Evolutionary conservation across 2,113 vertebrate species (phyloP).

Genomic region (Esox niger): DNA sequence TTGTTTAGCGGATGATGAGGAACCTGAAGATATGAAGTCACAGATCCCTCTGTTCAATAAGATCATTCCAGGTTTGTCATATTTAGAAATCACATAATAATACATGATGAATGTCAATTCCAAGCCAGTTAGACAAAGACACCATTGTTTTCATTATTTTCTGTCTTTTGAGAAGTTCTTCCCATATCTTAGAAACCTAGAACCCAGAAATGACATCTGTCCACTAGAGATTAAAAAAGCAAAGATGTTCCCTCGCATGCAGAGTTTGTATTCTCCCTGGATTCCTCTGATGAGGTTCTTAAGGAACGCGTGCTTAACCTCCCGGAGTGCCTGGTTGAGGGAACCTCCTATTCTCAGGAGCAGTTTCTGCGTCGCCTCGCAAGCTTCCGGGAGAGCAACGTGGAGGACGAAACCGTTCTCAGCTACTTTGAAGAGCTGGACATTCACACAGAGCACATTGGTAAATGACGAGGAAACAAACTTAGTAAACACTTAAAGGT

Average conservation of each 20-base stretch:
- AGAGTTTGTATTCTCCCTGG: slow-evolving; percentile 85
- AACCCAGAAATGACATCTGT: too few relatives aligned
- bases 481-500: not conserved
- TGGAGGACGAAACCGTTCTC: slow-evolving; percentile 73
- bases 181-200: too few relatives aligned
- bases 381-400: slow-evolving; percentile 72
- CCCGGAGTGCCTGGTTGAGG: slow-evolving; percentile 75
- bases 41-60: slow-evolving; percentile 62
- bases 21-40: slow-evolving; percentile 57
- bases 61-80: slow-evolving; percentile 80
- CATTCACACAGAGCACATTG: slow-evolving; percentile 74
- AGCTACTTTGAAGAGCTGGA: slow-evolving; percentile 87
- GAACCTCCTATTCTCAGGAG: slow-evolving; percentile 77
- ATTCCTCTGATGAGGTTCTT: slow-evolving; percentile 82
- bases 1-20: slow-evolving; percentile 69
- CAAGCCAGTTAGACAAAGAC: not conserved
- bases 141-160: not conserved
- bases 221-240: too few relatives aligned
- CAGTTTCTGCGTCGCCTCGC: slow-evolving; percentile 71
- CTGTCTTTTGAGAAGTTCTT: not conserved
- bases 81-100: not conserved
- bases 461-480: slow-evolving; percentile 61
- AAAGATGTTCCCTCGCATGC: slow-evolving; percentile 27
- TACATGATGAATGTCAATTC: too few relatives aligned
- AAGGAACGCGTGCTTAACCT: slow-evolving; percentile 85